Conservation (phyloP, 2,888 invertebrate genomes). For the Stenolophus ochropezus region DNA sequence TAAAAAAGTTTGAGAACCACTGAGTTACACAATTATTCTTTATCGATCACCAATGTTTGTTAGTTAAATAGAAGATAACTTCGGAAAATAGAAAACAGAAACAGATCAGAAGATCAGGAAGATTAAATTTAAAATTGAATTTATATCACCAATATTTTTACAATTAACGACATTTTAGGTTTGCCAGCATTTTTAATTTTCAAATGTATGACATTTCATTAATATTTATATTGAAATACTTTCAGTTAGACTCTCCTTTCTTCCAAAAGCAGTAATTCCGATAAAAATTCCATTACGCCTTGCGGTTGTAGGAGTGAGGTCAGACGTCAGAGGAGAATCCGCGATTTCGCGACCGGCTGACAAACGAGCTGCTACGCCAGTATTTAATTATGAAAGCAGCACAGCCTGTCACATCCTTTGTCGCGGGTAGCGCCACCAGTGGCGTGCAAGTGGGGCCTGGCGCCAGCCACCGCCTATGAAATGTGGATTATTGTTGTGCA, state of each 20-base stretch:
- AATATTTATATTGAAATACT: no score
- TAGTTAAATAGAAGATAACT: no score
- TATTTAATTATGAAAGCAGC: conserved; percentile 37
- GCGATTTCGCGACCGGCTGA: conserved; percentile 24
- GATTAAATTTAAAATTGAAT: no score
- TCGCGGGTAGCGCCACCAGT: conserved; percentile 11
- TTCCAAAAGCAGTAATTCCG: background rate
- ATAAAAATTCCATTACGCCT: conserved; percentile 16
- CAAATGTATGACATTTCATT: no score
- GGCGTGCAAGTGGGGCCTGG: conserved; percentile 10
- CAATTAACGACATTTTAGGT: no score
- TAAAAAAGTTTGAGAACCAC: no score
- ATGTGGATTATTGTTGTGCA: background rate
- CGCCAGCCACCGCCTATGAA: background rate
- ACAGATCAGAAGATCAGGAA: no score
- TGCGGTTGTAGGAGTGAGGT: conserved; percentile 18
- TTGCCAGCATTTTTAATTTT: no score
- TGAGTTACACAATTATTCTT: no score
- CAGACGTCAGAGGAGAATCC: background rate
- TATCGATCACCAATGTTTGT: no score
- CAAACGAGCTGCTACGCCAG: conserved; percentile 29
- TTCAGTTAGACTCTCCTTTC: background rate
- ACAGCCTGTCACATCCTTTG: conserved; percentile 20
- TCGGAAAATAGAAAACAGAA: no score
- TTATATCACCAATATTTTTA: no score